These are phyloP conservation scores for Trachymyrmex septentrionalis DNA, from an alignment of 1,140 invertebrate genomes.

Conservation along the genomic window DNA sequence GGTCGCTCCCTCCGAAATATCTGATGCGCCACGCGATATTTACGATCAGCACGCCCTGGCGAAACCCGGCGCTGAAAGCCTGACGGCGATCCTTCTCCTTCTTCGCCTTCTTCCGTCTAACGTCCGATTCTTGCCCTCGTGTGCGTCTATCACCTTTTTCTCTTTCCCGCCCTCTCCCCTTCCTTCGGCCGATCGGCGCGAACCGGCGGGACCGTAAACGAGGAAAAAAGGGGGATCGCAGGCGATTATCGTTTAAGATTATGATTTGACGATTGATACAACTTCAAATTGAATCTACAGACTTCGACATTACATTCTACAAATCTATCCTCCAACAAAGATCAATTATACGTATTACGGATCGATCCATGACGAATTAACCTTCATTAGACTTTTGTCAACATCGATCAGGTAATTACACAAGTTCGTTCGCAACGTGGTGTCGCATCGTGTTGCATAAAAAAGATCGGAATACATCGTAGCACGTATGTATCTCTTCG, in stretches of 20 bases:
- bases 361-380: not conserved
- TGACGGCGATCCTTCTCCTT: conserved; percentile 68
- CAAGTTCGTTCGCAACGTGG: not conserved
- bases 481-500: not conserved
- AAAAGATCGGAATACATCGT: not conserved
- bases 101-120: conserved; percentile 56
- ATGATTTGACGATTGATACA: not conserved
- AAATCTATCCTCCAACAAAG: no score
- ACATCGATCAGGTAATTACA: not conserved
- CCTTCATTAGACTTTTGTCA: not conserved
- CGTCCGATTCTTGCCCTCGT: conserved; percentile 33
- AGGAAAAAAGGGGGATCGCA: conserved; percentile 1
- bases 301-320: no score
- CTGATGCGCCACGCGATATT: conserved; percentile 78
- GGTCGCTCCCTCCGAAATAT: conserved; percentile 77
- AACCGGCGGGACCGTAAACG: conserved; percentile 24
- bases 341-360: not conserved
- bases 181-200: conserved; percentile 6
- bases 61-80: conserved; percentile 73
- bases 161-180: conserved; percentile 26
- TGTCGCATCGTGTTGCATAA: not conserved
- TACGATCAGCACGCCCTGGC: conserved; percentile 76
- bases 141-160: conserved; percentile 54
- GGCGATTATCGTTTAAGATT: conserved; percentile 42
- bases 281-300: not conserved